Base-by-base conservation (phyloP, 2,888 invertebrate genomes). In the Stenotaenia linearis region DNA sequence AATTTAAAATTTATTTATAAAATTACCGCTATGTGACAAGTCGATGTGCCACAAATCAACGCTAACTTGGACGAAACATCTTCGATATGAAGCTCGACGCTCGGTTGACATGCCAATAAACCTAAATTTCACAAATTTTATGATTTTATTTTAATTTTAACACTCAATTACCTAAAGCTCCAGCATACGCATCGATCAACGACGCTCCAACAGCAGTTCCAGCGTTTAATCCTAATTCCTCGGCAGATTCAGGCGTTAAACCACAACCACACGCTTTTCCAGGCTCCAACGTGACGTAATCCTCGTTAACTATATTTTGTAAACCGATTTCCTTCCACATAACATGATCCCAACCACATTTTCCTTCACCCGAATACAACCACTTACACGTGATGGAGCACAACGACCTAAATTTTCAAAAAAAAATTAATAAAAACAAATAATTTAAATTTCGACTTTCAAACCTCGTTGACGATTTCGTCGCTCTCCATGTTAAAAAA, bases 321-420 rank as follows among this genome's bases (percentile, higher is more conserved):
- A 98, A 88, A 0, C 92, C 93, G 80, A 96, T 91, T 84, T 89
- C 85, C 23, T 88, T 84, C 50, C 96, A 90, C 85, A 92, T 97
- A 74, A 90, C 89, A 56, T 87, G 84, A 84, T 91, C 92, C 97
- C 97, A 98, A 9, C 89, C 89, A 30, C 82, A 45, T 61, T 84
- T 83, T 50, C 80, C 80, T 78, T 80, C 82, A 80, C 86, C 86
- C 0, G 88, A 89, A 81, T 92, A 97, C 82, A 93, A 93, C 97
- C 97, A 97, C 87, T 98, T 98, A 85, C 97, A 97, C 3, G 94
- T 94, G 79, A 96, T 89, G 5, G 96, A 96, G 86, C 97, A 98
- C 15, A 96, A 86, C 0, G 97, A 98, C 84, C 97, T 92, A 30
- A 32, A 32, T 30, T 30, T 21, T 2, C n/a, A 75, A 21, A 1